A percentile compares a stretch with the other conserved stretches of the same genome.
Conservation (phyloP, 2,888 invertebrate species). For the Campoletis raptor region DNA sequence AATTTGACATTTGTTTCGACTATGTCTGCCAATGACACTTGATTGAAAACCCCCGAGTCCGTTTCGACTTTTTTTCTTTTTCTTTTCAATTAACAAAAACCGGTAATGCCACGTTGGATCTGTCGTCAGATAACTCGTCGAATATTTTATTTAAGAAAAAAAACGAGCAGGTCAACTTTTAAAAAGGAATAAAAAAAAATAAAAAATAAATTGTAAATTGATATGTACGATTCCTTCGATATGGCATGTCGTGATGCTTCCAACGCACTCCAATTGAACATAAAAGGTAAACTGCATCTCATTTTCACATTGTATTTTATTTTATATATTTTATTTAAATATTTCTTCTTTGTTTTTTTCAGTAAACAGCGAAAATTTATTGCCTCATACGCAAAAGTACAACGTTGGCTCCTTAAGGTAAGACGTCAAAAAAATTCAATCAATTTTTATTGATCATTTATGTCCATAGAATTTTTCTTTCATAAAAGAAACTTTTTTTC, state of each 20-base stretch:
- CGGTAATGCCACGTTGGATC: conserved; percentile 36
- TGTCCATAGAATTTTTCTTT: background rate
- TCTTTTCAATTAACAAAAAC: conserved; percentile 15
- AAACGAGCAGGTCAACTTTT: background rate
- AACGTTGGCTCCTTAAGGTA: conserved; percentile 79
- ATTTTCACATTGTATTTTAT: too few relatives aligned
- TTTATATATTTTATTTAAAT: background rate
- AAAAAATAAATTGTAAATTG: conserved; percentile 46
- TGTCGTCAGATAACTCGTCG: conserved; percentile 3
- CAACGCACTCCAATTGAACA: conserved; percentile 76
- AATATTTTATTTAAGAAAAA: conserved; percentile 55
- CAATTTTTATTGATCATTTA: background rate
- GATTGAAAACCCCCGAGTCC: conserved; percentile 47
- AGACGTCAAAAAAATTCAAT: conserved; percentile 23
- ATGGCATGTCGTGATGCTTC: conserved; percentile 79
- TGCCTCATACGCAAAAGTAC: conserved; percentile 74
- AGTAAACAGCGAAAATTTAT: conserved; percentile 80
- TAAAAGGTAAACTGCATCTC: conserved; percentile 75
- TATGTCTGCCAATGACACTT: conserved; percentile 61
- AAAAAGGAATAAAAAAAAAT: conserved; percentile 61
- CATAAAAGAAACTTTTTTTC: background rate
- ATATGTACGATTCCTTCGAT: conserved; percentile 76
- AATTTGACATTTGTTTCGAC: conserved; percentile 57
- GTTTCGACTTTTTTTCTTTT: conserved; percentile 31
- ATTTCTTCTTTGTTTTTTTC: conserved; percentile 51